Conservation (phyloP, 2,888 invertebrate species). For the Synergus laeviventris region DNA sequence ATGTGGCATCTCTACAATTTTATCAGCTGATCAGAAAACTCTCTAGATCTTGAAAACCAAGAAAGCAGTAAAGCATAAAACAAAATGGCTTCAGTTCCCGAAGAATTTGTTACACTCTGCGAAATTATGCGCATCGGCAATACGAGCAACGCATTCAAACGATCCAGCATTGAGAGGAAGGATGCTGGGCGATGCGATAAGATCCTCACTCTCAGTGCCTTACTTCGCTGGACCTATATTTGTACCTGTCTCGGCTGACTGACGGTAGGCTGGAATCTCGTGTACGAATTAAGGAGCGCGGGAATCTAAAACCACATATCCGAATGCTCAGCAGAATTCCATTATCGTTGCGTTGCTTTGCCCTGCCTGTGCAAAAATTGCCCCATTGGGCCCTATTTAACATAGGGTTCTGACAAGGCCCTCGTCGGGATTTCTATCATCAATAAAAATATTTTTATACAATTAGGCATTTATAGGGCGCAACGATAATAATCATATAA, state of each 20-base stretch:
- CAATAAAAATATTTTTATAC: no score
- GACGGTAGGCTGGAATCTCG: not conserved
- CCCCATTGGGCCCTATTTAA: no score
- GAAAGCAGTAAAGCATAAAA: not conserved
- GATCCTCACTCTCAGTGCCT: conserved; percentile 6
- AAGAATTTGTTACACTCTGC: not conserved
- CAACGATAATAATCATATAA: no score
- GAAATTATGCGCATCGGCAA: conserved; percentile 32
- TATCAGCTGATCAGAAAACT: not conserved
- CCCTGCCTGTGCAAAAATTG: no score
- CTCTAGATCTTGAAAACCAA: not conserved
- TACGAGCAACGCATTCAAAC: conserved; percentile 13
- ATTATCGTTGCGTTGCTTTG: not conserved
- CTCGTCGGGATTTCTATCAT: no score
- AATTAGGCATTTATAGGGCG: no score
- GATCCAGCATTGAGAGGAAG: conserved; percentile 11
- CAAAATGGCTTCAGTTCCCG: not conserved
- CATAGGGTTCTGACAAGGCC: no score
- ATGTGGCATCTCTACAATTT: no score
- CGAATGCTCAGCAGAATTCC: not conserved
- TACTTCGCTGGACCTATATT: conserved; percentile 49
- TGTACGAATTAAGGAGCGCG: not conserved
- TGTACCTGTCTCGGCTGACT: conserved; percentile 47
- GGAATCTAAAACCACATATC: conserved; percentile 23
- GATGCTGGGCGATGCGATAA: conserved; percentile 30